Base-by-base conservation (phyloP, 1,140 invertebrate genomes). In the Zaprionus camerounensis region DNA sequence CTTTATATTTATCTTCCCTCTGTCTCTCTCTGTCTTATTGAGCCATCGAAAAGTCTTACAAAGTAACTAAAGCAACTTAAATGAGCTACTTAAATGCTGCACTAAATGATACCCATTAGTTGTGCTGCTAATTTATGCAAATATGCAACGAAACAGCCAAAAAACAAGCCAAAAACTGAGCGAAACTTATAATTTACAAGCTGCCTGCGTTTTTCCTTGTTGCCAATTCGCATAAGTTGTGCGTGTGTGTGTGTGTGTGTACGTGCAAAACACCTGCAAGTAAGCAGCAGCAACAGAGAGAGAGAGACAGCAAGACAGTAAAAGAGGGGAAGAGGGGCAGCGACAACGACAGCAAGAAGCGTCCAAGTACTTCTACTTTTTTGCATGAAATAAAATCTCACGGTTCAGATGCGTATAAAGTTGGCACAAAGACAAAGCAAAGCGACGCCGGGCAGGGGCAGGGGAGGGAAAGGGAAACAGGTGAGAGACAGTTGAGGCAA, bases 321-420 rank as follows among this genome's bases (percentile, higher is more conserved):
- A 46, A 6, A 7, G 41, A 46, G 41, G 17, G 41, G n/a, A 2
- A 9, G 41, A 31, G 31, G 3, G 31, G 31, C 9, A 34, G 31
- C 2, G 31, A 34, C 31, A 34, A 6, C 62, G 31, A 46, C 56
- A 69, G 61, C 65, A 62, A 62, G 46, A 58, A 57, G 68, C 28
- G 69, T 34, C 59, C 79, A 79, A 81, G 85, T 88, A 90, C 85
- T 90, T 90, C 81, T 90, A 85, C 85, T 90, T 90, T 87, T 84
- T 71, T 73, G 85, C 85, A 90, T 90, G 85, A 90, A 90, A 90
- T 82, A 90, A 90, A 90, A 90, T 90, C 85, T 90, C 85, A 90
- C 85, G 85, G 86, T 90, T 90, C 85, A 90, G 85, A 90, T 90
- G 85, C 85, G 85, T 90, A 90, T 70, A 74, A 73, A 88, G 85